Evolutionary conservation across 2,113 vertebrate species (phyloP).

Genomic region (Lepus europaeus): DNA sequence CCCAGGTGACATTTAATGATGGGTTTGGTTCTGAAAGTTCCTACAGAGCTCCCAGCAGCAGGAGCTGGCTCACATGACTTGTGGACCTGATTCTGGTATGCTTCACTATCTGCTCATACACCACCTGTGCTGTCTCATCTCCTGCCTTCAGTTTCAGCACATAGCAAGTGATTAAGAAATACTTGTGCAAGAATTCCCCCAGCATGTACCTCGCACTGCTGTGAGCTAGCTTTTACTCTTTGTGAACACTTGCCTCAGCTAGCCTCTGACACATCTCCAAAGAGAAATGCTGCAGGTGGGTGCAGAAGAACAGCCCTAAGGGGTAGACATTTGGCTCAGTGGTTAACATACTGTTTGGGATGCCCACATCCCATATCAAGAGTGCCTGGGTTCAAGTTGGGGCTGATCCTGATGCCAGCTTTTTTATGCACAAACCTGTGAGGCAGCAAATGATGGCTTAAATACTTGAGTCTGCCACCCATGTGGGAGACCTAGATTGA

Average conservation of each 20-base stretch:
- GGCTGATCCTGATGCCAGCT: too few species aligned
- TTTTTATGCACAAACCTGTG: too few species aligned
- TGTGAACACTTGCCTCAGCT: neutral
- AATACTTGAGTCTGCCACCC: too few species aligned
- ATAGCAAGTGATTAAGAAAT: neutral
- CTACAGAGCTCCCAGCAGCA: neutral
- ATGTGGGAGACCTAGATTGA: too few species aligned
- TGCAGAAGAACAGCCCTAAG: neutral
- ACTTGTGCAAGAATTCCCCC: neutral
- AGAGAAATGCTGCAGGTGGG: neutral
- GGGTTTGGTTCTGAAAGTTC: slow-evolving; percentile 29
- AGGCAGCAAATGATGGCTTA: too few species aligned
- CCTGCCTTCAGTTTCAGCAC: neutral
- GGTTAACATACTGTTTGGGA: too few species aligned
- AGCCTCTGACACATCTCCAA: neutral
- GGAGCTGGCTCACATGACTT: neutral
- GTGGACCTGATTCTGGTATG: too few species aligned
- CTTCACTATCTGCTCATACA: too few species aligned
- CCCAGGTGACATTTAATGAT: neutral
- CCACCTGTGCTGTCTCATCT: too few species aligned
- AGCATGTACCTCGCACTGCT: neutral
- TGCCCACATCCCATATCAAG: too few species aligned
- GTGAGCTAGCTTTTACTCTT: neutral
- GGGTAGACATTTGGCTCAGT: too few species aligned
- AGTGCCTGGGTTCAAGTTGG: too few species aligned